These are phyloP conservation scores for Siniperca chuatsi DNA, from an alignment of 2,113 vertebrate genomes.

Conservation along the genomic window DNA sequence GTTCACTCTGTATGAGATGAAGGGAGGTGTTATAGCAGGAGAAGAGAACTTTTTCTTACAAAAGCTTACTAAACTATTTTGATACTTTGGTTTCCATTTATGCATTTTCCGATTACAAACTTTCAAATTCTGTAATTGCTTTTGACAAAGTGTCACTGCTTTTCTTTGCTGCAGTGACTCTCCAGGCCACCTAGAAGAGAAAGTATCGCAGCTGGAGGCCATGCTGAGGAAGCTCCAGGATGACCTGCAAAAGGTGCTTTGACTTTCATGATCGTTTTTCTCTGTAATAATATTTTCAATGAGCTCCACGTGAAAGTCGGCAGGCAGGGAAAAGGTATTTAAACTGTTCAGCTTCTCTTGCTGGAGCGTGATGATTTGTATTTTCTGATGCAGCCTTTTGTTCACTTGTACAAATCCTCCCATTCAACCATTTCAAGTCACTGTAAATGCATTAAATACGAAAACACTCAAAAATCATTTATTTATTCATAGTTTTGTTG, in stretches of 20 bases:
- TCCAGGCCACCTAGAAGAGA: constrained; percentile 88
- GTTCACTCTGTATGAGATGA: constrained; percentile 11
- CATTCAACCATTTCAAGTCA: constrained; percentile 10
- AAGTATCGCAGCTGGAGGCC: constrained; percentile 91
- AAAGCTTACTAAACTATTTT: not conserved
- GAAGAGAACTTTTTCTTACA: not conserved
- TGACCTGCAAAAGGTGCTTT: constrained; percentile 91
- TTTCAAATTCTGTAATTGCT: not conserved
- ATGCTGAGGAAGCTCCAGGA: constrained; percentile 92
- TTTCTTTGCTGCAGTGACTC: constrained; percentile 79
- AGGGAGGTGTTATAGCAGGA: not conserved
- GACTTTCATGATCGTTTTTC: constrained; percentile 63
- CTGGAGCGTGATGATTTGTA: constrained; percentile 45
- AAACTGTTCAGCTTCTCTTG: constrained; percentile 43
- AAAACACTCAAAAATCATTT: constrained; percentile 52
- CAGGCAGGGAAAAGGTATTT: constrained; percentile 64
- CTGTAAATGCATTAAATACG: constrained; percentile 42
- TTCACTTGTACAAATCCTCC: constrained; percentile 37
- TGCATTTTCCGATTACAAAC: not conserved
- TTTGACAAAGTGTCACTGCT: constrained; percentile 46
- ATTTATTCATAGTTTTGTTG: constrained; percentile 55
- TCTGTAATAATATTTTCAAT: constrained; percentile 62
- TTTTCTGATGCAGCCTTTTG: constrained; percentile 45
- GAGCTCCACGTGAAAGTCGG: constrained; percentile 53
- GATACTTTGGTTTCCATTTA: not conserved